A percentile compares a stretch with the other conserved stretches of the same genome.
phyloP scores from a whole-genome alignment of 2,888 invertebrate species.

The Drosophila sordidapex region DNA sequence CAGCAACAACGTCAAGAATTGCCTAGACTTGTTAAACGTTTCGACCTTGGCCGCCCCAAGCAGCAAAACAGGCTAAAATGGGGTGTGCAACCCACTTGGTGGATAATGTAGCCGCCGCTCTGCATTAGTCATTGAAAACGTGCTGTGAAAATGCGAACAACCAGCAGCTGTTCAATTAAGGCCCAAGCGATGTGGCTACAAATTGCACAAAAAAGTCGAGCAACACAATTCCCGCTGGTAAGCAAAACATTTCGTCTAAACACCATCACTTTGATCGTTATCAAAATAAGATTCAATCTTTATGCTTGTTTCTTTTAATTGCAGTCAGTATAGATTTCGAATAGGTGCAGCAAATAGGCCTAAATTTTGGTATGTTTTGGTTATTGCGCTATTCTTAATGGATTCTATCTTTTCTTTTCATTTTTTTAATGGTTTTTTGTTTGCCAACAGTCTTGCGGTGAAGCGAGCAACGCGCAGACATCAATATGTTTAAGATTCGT shows the following conservation, averaged over 20 bases:
- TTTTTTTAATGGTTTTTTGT: neutral
- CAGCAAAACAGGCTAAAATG: slow-evolving; percentile 20
- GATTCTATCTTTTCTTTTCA: neutral
- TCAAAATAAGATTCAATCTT: neutral
- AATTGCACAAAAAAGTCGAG: slow-evolving; percentile 44
- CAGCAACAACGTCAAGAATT: slow-evolving; percentile 24
- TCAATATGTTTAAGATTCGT: slow-evolving; percentile 83
- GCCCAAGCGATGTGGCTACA: slow-evolving; percentile 43
- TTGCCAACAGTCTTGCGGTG: slow-evolving; percentile 6
- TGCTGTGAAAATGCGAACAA: slow-evolving; percentile 33
- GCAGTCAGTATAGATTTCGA: slow-evolving; percentile 16
- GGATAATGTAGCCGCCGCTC: slow-evolving; percentile 24
- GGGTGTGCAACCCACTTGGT: slow-evolving; percentile 32
- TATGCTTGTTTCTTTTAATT: slow-evolving; percentile 2
- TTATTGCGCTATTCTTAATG: neutral
- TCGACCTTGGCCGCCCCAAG: slow-evolving; percentile 47
- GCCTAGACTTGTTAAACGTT: slow-evolving; percentile 63
- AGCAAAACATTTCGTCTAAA: neutral
- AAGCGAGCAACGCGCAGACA: slow-evolving; percentile 17
- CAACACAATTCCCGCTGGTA: slow-evolving; percentile 34
- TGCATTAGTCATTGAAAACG: slow-evolving; percentile 63
- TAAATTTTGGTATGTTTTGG: slow-evolving; percentile 26
- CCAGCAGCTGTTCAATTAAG: slow-evolving; percentile 32
- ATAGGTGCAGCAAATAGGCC: neutral
- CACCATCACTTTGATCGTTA: neutral